phyloP scores from a whole-genome alignment of 2,113 vertebrate species.

The Grammomys dolichurus region DNA sequence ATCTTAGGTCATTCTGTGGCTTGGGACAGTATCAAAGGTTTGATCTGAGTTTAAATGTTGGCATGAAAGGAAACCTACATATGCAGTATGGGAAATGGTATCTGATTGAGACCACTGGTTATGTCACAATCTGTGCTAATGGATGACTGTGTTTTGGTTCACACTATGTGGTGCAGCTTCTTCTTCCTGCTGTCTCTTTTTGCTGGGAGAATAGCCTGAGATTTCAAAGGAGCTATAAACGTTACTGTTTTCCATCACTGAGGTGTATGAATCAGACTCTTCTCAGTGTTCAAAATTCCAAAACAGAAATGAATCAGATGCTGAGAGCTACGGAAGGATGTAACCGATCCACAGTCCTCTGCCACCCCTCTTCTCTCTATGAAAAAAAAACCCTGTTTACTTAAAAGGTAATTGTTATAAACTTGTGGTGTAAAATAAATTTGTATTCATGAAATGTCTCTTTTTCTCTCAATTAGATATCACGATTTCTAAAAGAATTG shows the following conservation, averaged over 20 bases:
- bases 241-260: background rate
- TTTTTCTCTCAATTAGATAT: slow-evolving; percentile 52
- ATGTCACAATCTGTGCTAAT: slow-evolving; percentile 60
- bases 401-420: slow-evolving; percentile 54
- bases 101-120: background rate
- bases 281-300: slow-evolving; percentile 35
- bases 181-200: slow-evolving; percentile 1
- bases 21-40: slow-evolving; percentile 37
- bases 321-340: slow-evolving; percentile 8
- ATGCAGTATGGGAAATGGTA: slow-evolving; percentile 21
- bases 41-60: slow-evolving; percentile 48
- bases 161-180: slow-evolving; percentile 2
- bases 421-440: slow-evolving; percentile 56
- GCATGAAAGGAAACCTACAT: background rate
- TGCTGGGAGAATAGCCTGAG: slow-evolving; percentile 37
- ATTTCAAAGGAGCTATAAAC: slow-evolving; percentile 40
- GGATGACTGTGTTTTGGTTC: slow-evolving; percentile 36
- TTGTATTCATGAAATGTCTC: slow-evolving; percentile 67
- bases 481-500: slow-evolving; percentile 63
- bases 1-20: slow-evolving; percentile 20
- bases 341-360: background rate
- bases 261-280: slow-evolving; percentile 60
- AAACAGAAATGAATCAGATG: slow-evolving; percentile 50
- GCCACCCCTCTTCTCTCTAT: slow-evolving; percentile 55
- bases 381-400: slow-evolving; percentile 39